Evolutionary conservation across 2,797 vertebrate genomes (phyloP).

Genomic region (Malacoraja senta): DNA sequence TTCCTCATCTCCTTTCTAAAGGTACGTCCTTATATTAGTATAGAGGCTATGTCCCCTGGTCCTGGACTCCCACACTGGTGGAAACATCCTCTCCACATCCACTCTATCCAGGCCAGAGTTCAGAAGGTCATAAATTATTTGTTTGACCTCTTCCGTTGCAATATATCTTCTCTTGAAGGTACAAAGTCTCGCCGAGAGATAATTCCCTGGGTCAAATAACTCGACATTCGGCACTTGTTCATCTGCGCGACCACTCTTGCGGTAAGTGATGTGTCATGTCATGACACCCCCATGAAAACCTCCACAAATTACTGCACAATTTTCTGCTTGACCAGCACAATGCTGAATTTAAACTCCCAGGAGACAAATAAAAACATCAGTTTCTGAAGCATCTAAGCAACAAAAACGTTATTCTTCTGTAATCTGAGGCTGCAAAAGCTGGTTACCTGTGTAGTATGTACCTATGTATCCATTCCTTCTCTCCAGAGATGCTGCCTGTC

Average conservation of each 20-base stretch:
- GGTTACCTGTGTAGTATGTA: not conserved
- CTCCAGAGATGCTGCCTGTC: no score
- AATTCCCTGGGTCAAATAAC: not conserved
- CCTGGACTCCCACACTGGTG: no score
- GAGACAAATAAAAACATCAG: not conserved
- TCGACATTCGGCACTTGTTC: not conserved
- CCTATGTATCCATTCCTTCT: no score
- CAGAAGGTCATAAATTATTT: not conserved
- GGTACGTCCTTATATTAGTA: no score
- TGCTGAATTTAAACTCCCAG: not conserved
- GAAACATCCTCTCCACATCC: no score
- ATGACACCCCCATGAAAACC: slow-evolving; percentile 3
- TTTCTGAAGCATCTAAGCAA: not conserved
- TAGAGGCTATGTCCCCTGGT: no score
- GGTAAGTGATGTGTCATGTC: not conserved
- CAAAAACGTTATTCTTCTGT: not conserved
- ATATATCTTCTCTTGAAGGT: not conserved
- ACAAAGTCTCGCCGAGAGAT: not conserved
- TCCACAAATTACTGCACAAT: slow-evolving; percentile 30
- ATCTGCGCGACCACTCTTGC: not conserved
- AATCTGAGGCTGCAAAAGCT: not conserved
- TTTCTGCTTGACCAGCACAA: not conserved
- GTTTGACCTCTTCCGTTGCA: not conserved
- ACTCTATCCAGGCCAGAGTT: no score
- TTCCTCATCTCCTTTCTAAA: no score